Evolutionary conservation across 2,888 invertebrate species (phyloP), one percentile per base, ranked within the genome.

Genomic region (Nomada goodeniana): DNA sequence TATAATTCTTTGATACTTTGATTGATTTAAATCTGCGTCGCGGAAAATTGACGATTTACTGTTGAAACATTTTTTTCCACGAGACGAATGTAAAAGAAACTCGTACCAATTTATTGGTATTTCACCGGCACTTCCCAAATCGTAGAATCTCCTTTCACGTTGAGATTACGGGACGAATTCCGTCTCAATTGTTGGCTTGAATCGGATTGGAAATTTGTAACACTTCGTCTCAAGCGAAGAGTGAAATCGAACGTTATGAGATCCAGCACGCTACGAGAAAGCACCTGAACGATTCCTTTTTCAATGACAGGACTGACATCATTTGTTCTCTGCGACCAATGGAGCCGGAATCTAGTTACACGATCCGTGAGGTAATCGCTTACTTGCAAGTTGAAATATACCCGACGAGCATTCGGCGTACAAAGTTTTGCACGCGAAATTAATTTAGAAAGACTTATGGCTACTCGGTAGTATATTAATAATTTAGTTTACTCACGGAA

Each of bases 311-410:
- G 64, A 50, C 52, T 68, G 72, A 73, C 73, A 64, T 78, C 68
- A 73, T 80, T 80, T 77, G 71, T 80, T 78, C 78, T 57, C 71
- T 13, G 52, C 13, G n/a, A 59, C 69, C 80, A 15, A 64, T 73
- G 63, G 78, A 44, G 68, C 36, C 52, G 63, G 47, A 80, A 80
- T 78, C 80, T 71, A 63, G 68, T 80, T 78, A 72, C 72, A 72
- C 80, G 80, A 55, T 72, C 44, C 72, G 52, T 20, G 26, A 68
- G 42, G 50, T 63, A 76, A 79, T 78, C 61, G 29, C 52, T 26
- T 68, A 71, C 65, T 53, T 77, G 7, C 36, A 36, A 53, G 59
- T 53, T 42, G 23, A 65, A 53, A 44, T 70, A 61, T 64, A 36
- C 57, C 18, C 13, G 23, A 44, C 50, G 57, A 63, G 10, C 26